A percentile compares a stretch with the other conserved stretches of the same genome.
Conservation (phyloP, 2,888 invertebrate species). For the Chirona hameri region DNA sequence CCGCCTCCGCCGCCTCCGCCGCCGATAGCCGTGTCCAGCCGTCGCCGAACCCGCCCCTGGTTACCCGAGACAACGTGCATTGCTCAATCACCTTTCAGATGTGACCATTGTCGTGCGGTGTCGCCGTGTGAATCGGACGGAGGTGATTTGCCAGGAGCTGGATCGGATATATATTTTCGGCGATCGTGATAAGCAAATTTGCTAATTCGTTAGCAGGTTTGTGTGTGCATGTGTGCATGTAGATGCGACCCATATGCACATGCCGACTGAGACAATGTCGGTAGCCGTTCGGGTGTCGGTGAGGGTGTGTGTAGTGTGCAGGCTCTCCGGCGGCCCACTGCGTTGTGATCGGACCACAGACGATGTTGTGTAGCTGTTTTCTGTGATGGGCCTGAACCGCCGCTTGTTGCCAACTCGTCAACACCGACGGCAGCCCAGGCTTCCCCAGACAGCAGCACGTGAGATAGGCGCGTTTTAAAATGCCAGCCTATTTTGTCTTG, state of each 20-base stretch:
- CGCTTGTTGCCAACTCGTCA: too few relatives aligned
- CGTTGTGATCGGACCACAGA: too few relatives aligned
- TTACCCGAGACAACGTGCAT: not conserved
- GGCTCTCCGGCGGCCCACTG: too few relatives aligned
- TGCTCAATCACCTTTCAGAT: not conserved
- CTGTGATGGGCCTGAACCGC: too few relatives aligned
- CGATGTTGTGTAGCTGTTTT: too few relatives aligned
- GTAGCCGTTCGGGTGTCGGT: not conserved
- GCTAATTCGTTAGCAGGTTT: not conserved
- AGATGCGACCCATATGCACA: not conserved
- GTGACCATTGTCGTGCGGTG: not conserved
- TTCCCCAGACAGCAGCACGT: not conserved
- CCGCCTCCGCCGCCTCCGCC: too few relatives aligned
- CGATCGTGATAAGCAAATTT: not conserved
- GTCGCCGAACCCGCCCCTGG: too few relatives aligned
- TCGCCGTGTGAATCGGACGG: not conserved
- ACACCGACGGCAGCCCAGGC: not conserved
- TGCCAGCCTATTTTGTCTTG: not conserved
- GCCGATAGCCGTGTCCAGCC: too few relatives aligned
- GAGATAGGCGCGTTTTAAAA: not conserved
- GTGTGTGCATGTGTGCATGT: not conserved
- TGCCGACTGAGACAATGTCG: not conserved
- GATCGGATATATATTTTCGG: not conserved
- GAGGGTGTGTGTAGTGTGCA: not conserved
- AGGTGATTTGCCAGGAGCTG: not conserved